Percentiles rank a stretch among this genome's conserved stretches.
These are phyloP conservation scores for Nemopilema nomurai DNA, from an alignment of 30 jellyfish, hydroid and myxozoan genomes.

Conservation along the genomic window DNA sequence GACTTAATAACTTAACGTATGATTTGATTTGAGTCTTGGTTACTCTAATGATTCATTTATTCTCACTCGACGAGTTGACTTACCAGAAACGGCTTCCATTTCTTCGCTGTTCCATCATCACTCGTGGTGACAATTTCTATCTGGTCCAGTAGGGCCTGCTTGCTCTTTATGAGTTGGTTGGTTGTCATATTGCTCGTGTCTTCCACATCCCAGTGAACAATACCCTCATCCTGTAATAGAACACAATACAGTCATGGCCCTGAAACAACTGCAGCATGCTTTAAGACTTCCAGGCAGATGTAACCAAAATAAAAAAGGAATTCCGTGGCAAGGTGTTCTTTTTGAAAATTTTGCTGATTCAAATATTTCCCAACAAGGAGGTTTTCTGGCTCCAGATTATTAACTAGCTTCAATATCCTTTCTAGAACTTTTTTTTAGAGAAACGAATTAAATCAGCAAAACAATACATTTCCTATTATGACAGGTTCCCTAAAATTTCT, in stretches of 20 bases:
- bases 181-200: constrained; percentile 30
- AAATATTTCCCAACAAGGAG: too few relatives aligned
- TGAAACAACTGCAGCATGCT: neutral
- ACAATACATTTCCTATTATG: too few relatives aligned
- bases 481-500: too few relatives aligned
- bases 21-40: neutral
- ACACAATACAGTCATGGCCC: neutral
- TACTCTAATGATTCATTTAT: neutral
- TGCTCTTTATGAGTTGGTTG: constrained; percentile 25
- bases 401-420: too few relatives aligned
- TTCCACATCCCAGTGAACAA: constrained; percentile 49
- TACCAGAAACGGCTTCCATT: constrained; percentile 82
- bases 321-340: neutral
- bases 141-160: constrained; percentile 50
- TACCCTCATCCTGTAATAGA: constrained; percentile 6
- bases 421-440: too few relatives aligned
- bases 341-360: too few relatives aligned
- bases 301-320: neutral
- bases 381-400: too few relatives aligned
- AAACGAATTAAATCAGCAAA: too few relatives aligned
- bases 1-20: neutral
- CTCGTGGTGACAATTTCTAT: constrained; percentile 69
- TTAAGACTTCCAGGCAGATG: neutral
- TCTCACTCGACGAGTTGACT: neutral
- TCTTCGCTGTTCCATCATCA: constrained; percentile 81